Conservation (phyloP, 2,888 invertebrate genomes). For the Petrophora chlorosata region DNA sequence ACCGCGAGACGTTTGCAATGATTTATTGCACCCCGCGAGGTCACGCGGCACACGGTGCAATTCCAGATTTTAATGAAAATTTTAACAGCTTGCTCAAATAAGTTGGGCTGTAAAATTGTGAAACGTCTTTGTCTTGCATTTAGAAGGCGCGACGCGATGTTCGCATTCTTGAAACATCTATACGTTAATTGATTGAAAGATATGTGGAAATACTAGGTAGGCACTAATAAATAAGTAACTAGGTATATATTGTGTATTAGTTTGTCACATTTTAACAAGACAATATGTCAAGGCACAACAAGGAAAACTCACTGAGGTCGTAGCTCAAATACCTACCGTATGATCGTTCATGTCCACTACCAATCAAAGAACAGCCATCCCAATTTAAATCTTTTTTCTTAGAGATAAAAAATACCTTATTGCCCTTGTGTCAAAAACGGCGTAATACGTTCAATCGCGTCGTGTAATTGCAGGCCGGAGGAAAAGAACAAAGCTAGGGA, state of each 20-base stretch:
- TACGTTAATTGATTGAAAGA: background rate
- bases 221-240: no score
- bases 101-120: conserved; percentile 50
- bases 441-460: conserved; percentile 2
- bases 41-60: conserved; percentile 19
- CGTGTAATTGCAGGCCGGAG: conserved; percentile 14
- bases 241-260: no score
- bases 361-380: no score
- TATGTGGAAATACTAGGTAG: no score
- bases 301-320: no score
- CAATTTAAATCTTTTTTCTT: no score
- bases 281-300: no score
- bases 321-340: no score
- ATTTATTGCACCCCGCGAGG: conserved; percentile 39
- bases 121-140: conserved; percentile 27
- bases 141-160: conserved; percentile 6
- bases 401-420: no score
- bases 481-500: conserved; percentile 37
- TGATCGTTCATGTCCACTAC: no score
- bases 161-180: background rate
- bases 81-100: conserved; percentile 42
- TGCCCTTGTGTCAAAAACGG: no score
- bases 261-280: no score
- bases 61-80: conserved; percentile 39
- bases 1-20: conserved; percentile 36